Evolutionary conservation across 2,797 vertebrate species (phyloP), one percentile per base, ranked within the genome.

Genomic region (Mycteria americana): DNA sequence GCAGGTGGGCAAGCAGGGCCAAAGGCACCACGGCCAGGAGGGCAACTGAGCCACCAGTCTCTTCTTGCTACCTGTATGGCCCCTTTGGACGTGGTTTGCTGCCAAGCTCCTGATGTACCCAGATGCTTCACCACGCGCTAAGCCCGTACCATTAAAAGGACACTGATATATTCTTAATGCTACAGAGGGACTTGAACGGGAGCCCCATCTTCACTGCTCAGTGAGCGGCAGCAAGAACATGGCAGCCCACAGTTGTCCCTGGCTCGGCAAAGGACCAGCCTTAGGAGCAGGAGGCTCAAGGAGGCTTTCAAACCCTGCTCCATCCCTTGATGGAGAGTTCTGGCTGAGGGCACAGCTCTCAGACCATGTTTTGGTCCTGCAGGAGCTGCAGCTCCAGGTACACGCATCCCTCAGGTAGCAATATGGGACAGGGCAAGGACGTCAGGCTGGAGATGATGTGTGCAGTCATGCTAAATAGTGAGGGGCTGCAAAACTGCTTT

Each of bases 281-380:
- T 43, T 3, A 11, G 23, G 15, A 37, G 6, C n/a, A 33, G 45
- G 15, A 62, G 24, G 30, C 6, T 56, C 24, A 4, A 19, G 18
- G 46, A 78, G 25, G 16, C 11, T 50, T 70, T 46, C n/a, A 23
- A 30, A 67, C 6, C 1, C 7, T 31, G 18, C 46, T 62, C 57
- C 51, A 22, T 14, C 31, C n/a, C 35, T 48, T 3, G 9, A 3
- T 21, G 19, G 22, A 12, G 43, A 19, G 25, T 5, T 19, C 6
- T 3, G 21, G 5, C 25, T 4, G 2, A 50, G 56, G 13, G 5
- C 51, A 22, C 24, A 16, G 24, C 54, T 68, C 46, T 63, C 18
- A 1, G n/a, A 23, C 28, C 50, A 17, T 1, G 0, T 1, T 5
- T 3, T n/a, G 25, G 21, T 23, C 24, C 72, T 37, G 15, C 17